These are phyloP conservation scores for Osedax frankpressi DNA, from an alignment of 2,888 invertebrate species.

Conservation along the genomic window DNA sequence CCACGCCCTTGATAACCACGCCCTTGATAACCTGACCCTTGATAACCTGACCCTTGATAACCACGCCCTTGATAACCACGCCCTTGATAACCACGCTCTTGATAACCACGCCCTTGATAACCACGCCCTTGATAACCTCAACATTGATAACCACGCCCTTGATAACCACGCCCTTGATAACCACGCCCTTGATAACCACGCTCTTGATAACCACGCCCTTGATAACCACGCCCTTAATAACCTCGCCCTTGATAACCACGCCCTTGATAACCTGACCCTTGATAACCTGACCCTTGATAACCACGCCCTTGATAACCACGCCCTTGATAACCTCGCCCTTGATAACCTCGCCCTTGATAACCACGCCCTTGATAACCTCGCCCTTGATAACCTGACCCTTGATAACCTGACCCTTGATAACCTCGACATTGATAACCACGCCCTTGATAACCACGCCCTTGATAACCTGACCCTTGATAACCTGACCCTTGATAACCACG, in stretches of 20 bases:
- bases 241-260: neutral
- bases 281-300: neutral
- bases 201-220: slow-evolving; percentile 32
- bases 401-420: neutral
- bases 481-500: neutral
- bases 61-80: neutral
- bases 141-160: no score
- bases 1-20: slow-evolving; percentile 32
- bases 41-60: neutral
- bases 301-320: no score
- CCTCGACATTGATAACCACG: no score
- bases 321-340: no score
- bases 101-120: no score
- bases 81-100: neutral
- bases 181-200: slow-evolving; percentile 33
- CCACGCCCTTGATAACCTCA: no score
- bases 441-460: no score
- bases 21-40: no score
- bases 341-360: no score
- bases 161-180: slow-evolving; percentile 32
- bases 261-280: neutral
- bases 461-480: no score
- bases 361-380: neutral
- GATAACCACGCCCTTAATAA: slow-evolving; percentile 29
- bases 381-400: neutral